phyloP scores from a whole-genome alignment of 1,140 invertebrate genomes.

The Pristionchus pacificus region DNA sequence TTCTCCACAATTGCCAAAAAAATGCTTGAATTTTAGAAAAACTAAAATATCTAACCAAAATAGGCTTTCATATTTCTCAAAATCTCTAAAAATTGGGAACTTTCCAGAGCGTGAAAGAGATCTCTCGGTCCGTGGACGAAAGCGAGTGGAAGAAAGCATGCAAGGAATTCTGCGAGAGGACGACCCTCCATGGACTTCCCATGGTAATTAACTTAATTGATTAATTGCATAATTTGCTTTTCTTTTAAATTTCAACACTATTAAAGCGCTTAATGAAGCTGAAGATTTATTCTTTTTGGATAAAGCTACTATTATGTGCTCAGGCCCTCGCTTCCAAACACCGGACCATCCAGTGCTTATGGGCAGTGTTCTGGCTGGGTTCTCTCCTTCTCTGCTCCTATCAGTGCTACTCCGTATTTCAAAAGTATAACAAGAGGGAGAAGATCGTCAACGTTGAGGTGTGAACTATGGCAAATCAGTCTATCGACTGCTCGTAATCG shows the following conservation, averaged over 20 bases:
- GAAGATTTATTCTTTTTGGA: too few relatives aligned
- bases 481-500: neutral
- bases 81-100: too few relatives aligned
- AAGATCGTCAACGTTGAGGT: conserved; percentile 56
- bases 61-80: too few relatives aligned
- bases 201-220: conserved; percentile 19
- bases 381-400: conserved; percentile 23
- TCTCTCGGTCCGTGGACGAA: neutral
- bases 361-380: conserved; percentile 22
- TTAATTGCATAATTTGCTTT: neutral
- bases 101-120: neutral
- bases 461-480: too few relatives aligned
- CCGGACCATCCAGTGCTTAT: conserved; percentile 3
- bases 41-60: too few relatives aligned
- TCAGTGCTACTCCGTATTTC: conserved; percentile 17
- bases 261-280: too few relatives aligned
- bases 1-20: too few relatives aligned
- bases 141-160: neutral
- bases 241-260: neutral
- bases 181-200: conserved; percentile 34
- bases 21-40: too few relatives aligned
- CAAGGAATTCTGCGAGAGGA: conserved; percentile 21
- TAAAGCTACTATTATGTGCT: too few relatives aligned
- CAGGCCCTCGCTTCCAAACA: too few relatives aligned
- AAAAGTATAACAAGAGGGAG: conserved; percentile 43